phyloP scores from a whole-genome alignment of 2,888 invertebrate genomes.

The Thymelicus lineola region DNA sequence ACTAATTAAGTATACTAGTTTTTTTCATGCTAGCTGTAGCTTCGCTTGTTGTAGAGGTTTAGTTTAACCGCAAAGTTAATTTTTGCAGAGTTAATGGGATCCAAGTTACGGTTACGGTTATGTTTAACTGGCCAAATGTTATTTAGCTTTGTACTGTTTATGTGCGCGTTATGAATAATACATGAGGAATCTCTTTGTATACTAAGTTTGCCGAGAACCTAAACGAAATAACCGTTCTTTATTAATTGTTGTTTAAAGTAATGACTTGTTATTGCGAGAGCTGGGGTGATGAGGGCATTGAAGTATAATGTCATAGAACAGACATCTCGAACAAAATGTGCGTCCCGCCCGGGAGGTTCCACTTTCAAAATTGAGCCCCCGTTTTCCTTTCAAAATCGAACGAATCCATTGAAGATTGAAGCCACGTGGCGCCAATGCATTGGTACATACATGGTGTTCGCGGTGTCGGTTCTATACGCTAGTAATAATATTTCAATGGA shows the following conservation, averaged over 20 bases:
- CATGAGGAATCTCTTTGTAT: conserved; percentile 34
- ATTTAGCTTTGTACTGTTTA: conserved; percentile 29
- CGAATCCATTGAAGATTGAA: no score
- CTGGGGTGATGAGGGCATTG: no score
- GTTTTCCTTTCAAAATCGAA: no score
- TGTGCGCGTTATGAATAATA: conserved; percentile 41
- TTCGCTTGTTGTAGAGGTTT: not conserved
- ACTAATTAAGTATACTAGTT: no score
- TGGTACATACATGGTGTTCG: no score
- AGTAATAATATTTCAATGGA: no score
- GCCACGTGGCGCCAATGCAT: no score
- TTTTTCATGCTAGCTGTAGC: not conserved
- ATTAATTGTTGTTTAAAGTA: not conserved
- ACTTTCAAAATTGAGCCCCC: no score
- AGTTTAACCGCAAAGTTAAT: not conserved
- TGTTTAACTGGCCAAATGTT: conserved; percentile 25
- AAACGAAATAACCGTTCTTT: not conserved
- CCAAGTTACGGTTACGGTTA: conserved; percentile 7
- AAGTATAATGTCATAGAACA: no score
- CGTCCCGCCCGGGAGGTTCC: no score
- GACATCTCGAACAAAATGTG: no score
- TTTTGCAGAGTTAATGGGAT: conserved; percentile 9
- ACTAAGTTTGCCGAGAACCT: conserved; percentile 27
- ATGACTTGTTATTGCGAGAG: not conserved
- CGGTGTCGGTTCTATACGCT: no score